Evolutionary conservation across 2,888 invertebrate genomes (phyloP), one percentile per base, ranked within the genome.

Genomic region (Amorpha juglandis): DNA sequence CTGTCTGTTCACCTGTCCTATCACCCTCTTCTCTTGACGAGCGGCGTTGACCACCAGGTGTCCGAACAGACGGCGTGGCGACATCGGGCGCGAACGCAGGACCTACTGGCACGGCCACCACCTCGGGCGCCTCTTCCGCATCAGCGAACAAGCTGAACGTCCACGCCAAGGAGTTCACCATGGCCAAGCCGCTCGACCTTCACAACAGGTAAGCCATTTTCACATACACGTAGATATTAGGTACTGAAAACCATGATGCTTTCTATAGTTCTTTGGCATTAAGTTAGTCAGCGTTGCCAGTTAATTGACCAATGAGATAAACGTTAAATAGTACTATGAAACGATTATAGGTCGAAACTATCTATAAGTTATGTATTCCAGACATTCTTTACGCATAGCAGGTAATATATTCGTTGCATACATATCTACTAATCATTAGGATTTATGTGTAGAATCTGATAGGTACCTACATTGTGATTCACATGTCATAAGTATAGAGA

Each of bases 151-250:
- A 96, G 90, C 94, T 98, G 78, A 98, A 98, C 89, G 97, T 97
- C 73, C 96, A 97, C 92, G 98, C 98, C 69, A 97, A 97, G 94
- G 98, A 98, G 94, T 98, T 98, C 93, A 96, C 96, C 80, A 97
- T 97, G 96, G 95, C 95, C 85, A 95, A 95, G 90, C 94, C 94
- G 53, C 86, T 94, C 81, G 93, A 93, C 78, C 87, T 90, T 75
- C 91, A 93, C 74, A 89, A 86, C 88, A 89, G 92, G 93, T 92
- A 77, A 91, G 92, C 27, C 58, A 42, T 58, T 38, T 19, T 9
- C 6, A 11, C n/a, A 27, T 27, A 27, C 27, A 27, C 27, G 1
- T 27, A 27, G n/a, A n/a, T n/a, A n/a, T n/a, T n/a, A n/a, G n/a
- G 2, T 27, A 27, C 27, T 27, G 4, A n/a, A 27, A 27, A 27